These are phyloP conservation scores for Ridgeia piscesae DNA, from an alignment of 1,140 invertebrate genomes.

Conservation along the genomic window DNA sequence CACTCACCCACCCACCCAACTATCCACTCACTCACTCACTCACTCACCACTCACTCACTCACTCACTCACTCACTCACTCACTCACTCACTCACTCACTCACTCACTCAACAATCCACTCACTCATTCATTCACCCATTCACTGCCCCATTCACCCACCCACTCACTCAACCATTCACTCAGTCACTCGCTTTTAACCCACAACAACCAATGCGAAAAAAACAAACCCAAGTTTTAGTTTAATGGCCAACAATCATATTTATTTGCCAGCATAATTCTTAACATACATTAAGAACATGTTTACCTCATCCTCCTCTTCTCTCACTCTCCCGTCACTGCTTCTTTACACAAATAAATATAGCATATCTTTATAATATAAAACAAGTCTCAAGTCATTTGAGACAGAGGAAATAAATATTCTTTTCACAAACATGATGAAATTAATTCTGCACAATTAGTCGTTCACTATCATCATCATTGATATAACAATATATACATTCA, in stretches of 20 bases:
- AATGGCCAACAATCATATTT: conserved; percentile 6
- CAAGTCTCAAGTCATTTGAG: conserved; percentile 5
- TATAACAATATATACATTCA: conserved; percentile 7
- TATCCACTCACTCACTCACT: conserved; percentile 24
- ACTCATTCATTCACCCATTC: conserved; percentile 22
- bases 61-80: no score
- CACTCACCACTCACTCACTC: neutral
- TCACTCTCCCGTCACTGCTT: neutral
- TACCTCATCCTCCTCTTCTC: neutral
- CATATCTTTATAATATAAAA: conserved; percentile 7
- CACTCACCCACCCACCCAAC: conserved; percentile 16
- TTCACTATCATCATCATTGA: neutral
- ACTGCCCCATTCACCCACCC: neutral
- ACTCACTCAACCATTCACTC: neutral
- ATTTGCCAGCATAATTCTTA: conserved; percentile 6
- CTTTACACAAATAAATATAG: conserved; percentile 6
- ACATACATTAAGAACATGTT: conserved; percentile 1
- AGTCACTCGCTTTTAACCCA: neutral
- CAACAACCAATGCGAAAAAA: neutral
- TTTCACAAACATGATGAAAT: conserved; percentile 6
- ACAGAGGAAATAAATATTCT: conserved; percentile 6
- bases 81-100: neutral
- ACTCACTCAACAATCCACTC: conserved; percentile 21
- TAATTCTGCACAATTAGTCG: neutral
- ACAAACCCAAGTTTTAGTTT: neutral